These are phyloP conservation scores for Salvelinus fontinalis DNA, from an alignment of 2,113 vertebrate species.

Conservation along the genomic window DNA sequence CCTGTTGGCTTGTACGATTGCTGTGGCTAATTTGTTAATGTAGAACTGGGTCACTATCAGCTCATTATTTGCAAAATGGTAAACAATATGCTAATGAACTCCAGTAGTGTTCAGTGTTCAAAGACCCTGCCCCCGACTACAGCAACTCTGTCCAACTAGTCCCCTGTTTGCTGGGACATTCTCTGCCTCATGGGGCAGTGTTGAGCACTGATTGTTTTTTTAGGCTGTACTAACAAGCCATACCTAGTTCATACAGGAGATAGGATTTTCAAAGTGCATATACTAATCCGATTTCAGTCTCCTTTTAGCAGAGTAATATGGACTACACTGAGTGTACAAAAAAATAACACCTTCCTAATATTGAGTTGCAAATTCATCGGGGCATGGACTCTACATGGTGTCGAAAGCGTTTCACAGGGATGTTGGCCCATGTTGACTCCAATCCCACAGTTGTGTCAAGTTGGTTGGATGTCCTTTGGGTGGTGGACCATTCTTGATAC, in stretches of 20 bases:
- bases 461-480: too few relatives aligned
- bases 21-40: background rate
- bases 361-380: too few relatives aligned
- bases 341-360: background rate
- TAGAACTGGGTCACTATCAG: background rate
- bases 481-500: too few relatives aligned
- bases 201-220: background rate
- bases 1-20: background rate
- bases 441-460: too few relatives aligned
- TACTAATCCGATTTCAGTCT: slow-evolving; percentile 6
- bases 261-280: slow-evolving; percentile 29
- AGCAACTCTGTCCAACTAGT: background rate
- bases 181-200: slow-evolving; percentile 12
- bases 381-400: too few relatives aligned
- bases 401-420: too few relatives aligned
- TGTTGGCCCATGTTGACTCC: too few relatives aligned
- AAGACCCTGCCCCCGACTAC: background rate
- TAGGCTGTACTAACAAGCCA: background rate
- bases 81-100: too few relatives aligned
- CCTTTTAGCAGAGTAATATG: slow-evolving; percentile 5
- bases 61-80: too few relatives aligned
- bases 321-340: slow-evolving; percentile 7
- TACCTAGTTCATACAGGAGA: background rate
- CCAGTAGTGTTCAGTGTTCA: background rate
- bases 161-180: background rate